Base-by-base conservation (phyloP, 2,888 invertebrate species). In the Pachymerium ferrugineum region DNA sequence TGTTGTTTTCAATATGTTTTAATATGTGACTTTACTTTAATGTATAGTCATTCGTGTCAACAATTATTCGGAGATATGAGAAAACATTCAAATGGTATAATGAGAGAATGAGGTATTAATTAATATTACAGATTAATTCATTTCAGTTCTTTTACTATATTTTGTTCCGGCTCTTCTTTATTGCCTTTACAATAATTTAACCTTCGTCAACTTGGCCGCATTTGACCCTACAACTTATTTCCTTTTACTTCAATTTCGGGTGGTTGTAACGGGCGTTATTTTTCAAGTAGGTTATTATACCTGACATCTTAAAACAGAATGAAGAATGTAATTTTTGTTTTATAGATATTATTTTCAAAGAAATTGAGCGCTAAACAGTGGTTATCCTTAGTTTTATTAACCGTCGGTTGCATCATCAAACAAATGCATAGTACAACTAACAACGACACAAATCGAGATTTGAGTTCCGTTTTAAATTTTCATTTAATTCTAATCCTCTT, bases 221-320 rank as follows among this genome's bases (percentile, higher is more conserved):
- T 97, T 94, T 84, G 97, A 97, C 82, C 96, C 97, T 0, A 96
- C 97, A 0, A 94, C 96, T 0, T 97, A 97, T 82, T 95, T 92
- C 82, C 86, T 97, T 74, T 83, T 97, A 62, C 85, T 97, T 6
- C 96, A 97, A 82, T 88, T 97, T 78, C 86, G 97, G 79, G 95
- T 97, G 38, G 94, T 97, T 19, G 87, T 96, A 6, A 97, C 96
- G 4, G 97, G 95, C 35, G 84, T 97, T 73, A 85, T 96, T 62
- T 97, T 93, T 84, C 95, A 96, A 88, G 94, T 94, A 70, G 67
- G 33, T 33, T 30, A 38, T n/a, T n/a, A n/a, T n/a, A n/a, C n/a
- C n/a, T n/a, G 73, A 70, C 16, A 28, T 71, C 25, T 69, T 30
- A 16, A 54, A 74, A 19, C 71, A 2, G 16, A 74, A 71, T 42